Percentiles rank a stretch among this genome's conserved stretches.
Conservation (phyloP, 2,797 vertebrate species). For the Molossus alvarezi region DNA sequence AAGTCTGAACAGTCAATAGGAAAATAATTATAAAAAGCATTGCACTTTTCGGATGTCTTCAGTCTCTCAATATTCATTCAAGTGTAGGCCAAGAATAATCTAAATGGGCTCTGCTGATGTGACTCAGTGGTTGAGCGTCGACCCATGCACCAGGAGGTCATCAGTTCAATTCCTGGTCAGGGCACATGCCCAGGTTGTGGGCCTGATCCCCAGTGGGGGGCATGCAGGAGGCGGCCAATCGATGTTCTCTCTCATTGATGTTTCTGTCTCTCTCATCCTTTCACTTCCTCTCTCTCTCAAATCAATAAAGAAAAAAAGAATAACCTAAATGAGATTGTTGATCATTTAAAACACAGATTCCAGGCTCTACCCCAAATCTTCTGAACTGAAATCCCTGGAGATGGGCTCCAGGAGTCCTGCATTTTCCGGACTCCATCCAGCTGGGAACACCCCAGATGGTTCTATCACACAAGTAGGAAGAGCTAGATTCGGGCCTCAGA, state of each 20-base stretch:
- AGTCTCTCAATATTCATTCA: conserved; percentile 11
- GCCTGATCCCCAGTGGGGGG: too few relatives aligned
- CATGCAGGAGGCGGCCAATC: too few relatives aligned
- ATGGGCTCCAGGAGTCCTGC: not conserved
- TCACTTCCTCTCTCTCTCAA: too few relatives aligned
- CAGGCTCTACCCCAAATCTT: not conserved
- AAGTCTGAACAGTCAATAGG: not conserved
- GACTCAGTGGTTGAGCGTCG: too few relatives aligned
- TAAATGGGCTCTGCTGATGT: not conserved
- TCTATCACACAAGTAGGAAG: not conserved
- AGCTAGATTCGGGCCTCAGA: not conserved
- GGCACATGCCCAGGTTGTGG: too few relatives aligned
- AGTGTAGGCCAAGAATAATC: not conserved
- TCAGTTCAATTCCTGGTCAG: too few relatives aligned
- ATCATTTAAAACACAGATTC: conserved; percentile 14
- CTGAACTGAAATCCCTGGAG: not conserved
- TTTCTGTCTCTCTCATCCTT: too few relatives aligned
- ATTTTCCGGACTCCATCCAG: not conserved
- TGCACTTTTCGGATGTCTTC: not conserved
- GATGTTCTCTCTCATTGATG: too few relatives aligned
- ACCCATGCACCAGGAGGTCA: too few relatives aligned
- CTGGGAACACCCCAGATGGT: not conserved
- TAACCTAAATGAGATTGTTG: not conserved
- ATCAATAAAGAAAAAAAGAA: not conserved
- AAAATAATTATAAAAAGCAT: not conserved